phyloP scores from a whole-genome alignment of 2,113 vertebrate species.

The Amblyopsis rosae region DNA sequence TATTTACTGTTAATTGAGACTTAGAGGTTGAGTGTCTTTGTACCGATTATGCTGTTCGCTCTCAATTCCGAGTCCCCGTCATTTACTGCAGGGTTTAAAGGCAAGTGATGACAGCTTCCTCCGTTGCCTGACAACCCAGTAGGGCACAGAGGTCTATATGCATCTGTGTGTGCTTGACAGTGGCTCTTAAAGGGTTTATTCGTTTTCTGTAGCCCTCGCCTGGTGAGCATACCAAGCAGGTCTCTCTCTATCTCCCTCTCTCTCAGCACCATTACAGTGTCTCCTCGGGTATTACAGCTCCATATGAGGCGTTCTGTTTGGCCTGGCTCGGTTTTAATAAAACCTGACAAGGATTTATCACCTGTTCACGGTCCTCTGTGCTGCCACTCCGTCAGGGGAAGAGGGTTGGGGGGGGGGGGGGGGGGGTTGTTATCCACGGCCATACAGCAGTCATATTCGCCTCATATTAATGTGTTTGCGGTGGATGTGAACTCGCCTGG shows the following conservation, averaged over 20 bases:
- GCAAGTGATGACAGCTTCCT: constrained; percentile 26
- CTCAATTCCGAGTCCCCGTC: constrained; percentile 18
- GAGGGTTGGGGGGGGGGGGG: constrained; percentile 14
- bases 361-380: constrained; percentile 68
- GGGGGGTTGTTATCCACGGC: constrained; percentile 14
- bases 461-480: constrained; percentile 70
- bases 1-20: constrained; percentile 29
- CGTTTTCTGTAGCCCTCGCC: constrained; percentile 49
- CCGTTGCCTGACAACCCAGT: constrained; percentile 40
- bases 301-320: constrained; percentile 75
- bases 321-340: constrained; percentile 74
- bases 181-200: constrained; percentile 25
- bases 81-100: constrained; percentile 26
- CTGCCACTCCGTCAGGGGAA: constrained; percentile 69
- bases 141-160: constrained; percentile 52
- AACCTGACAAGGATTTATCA: constrained; percentile 78
- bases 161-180: constrained; percentile 13
- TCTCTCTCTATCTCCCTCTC: constrained; percentile 1
- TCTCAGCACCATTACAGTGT: constrained; percentile 42
- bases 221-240: constrained; percentile 65
- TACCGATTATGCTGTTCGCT: neutral
- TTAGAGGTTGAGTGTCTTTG: constrained; percentile 36
- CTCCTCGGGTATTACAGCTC: constrained; percentile 69
- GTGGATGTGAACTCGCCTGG: constrained; percentile 48
- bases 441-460: constrained; percentile 63